Percentiles rank a stretch among this genome's conserved stretches.
Conservation (phyloP, 2,888 invertebrate species). For the Blastobasis lacticolella region DNA sequence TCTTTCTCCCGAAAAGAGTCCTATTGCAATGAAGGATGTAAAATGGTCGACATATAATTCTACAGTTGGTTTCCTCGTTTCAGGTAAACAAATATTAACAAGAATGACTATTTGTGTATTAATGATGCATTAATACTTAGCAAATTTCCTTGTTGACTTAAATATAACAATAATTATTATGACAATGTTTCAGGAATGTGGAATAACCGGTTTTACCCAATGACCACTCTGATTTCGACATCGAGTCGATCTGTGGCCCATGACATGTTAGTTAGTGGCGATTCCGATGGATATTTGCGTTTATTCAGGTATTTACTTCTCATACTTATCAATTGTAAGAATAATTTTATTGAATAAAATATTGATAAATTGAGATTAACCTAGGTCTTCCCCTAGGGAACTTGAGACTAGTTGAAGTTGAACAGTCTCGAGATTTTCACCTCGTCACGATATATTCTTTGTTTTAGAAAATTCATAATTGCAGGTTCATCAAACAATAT, state of each 20-base stretch:
- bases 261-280: slow-evolving; percentile 88
- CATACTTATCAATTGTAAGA: neutral
- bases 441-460: too few relatives aligned
- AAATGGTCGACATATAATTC: slow-evolving; percentile 93
- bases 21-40: slow-evolving; percentile 91
- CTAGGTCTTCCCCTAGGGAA: neutral
- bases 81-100: slow-evolving; percentile 71
- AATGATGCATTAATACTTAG: neutral
- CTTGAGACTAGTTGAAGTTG: neutral
- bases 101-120: too few relatives aligned
- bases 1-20: slow-evolving; percentile 89
- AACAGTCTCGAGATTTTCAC: too few relatives aligned
- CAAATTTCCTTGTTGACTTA: neutral
- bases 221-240: slow-evolving; percentile 87
- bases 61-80: slow-evolving; percentile 89
- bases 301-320: slow-evolving; percentile 80
- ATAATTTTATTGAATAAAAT: neutral
- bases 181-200: slow-evolving; percentile 78
- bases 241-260: slow-evolving; percentile 88
- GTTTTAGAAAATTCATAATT: neutral
- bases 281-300: slow-evolving; percentile 90
- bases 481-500: neutral
- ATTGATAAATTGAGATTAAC: neutral
- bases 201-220: slow-evolving; percentile 92
- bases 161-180: neutral